A percentile compares a stretch with the other conserved stretches of the same genome.
Conservation (phyloP, 2,888 invertebrate species). For the Ennomos fuscantarius region DNA sequence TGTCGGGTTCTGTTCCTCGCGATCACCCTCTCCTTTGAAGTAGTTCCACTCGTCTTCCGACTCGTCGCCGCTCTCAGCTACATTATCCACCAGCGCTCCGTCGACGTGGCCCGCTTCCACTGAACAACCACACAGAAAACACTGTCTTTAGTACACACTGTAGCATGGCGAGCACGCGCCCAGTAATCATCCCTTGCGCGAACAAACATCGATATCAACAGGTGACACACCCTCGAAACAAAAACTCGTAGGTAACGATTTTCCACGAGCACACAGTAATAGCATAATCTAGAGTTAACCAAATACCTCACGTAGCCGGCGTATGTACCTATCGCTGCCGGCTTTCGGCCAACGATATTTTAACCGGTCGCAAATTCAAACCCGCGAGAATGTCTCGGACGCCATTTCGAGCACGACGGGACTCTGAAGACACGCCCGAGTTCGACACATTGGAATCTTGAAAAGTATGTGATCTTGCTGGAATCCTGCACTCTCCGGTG, state of each 20-base stretch:
- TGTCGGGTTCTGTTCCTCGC: conserved; percentile 84
- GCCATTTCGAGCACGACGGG: conserved; percentile 73
- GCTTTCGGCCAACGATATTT: conserved; percentile 56
- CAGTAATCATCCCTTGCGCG: conserved; percentile 15
- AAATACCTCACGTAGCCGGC: conserved; percentile 42
- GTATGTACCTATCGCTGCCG: conserved; percentile 48
- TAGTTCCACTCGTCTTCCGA: conserved; percentile 97
- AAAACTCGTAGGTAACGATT: conserved; percentile 38
- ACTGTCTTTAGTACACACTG: conserved; percentile 41
- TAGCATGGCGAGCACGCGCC: conserved; percentile 47
- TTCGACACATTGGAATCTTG: conserved; percentile 39
- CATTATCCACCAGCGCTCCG: conserved; percentile 87
- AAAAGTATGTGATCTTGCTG: conserved; percentile 56
- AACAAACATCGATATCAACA: conserved; percentile 60
- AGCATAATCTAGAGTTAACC: conserved; percentile 6
- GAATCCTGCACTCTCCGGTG: conserved; percentile 64
- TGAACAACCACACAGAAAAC: conserved; percentile 62
- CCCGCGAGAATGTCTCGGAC: conserved; percentile 69
- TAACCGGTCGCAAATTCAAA: conserved; percentile 81
- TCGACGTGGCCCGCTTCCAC: conserved; percentile 80
- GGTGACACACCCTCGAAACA: conserved; percentile 77
- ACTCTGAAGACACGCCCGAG: conserved; percentile 75
- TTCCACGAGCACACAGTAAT: conserved; percentile 10
- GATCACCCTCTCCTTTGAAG: conserved; percentile 88
- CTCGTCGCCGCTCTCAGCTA: conserved; percentile 90